Conservation (phyloP, 2,797 vertebrate genomes). For the Garrulus glandarius region DNA sequence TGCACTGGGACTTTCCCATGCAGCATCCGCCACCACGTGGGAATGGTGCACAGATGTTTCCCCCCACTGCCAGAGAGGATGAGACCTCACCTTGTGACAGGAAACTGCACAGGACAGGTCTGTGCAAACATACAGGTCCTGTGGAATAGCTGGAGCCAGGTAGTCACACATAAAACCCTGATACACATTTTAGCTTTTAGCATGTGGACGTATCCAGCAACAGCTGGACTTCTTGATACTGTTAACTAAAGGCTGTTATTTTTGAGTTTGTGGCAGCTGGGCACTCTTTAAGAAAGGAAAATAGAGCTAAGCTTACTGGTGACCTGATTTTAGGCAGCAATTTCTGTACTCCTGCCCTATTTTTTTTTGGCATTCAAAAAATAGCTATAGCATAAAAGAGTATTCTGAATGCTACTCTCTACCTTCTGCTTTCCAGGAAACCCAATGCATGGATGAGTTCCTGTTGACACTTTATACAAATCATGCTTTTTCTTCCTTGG, state of each 20-base stretch:
- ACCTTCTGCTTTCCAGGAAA: not conserved
- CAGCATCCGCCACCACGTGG: fast-evolving
- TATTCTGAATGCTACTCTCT: not conserved
- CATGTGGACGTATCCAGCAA: not conserved
- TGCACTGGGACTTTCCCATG: not conserved
- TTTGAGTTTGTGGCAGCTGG: not conserved
- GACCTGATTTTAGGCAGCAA: not conserved
- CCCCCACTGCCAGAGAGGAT: not conserved
- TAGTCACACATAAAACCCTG: fast-evolving
- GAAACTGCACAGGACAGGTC: not conserved
- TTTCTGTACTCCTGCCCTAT: not conserved
- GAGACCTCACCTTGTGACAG: not conserved
- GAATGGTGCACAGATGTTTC: not conserved
- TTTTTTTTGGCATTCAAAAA: not conserved
- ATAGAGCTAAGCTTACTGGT: not conserved
- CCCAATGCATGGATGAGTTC: not conserved
- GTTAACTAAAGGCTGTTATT: not conserved
- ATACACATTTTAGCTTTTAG: not conserved
- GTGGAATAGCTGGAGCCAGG: not conserved
- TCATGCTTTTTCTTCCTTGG: not conserved
- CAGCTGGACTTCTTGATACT: not conserved
- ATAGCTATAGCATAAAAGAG: not conserved
- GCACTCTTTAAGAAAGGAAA: not conserved
- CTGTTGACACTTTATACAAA: not conserved
- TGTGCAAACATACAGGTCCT: not conserved